Evolutionary conservation across 1,140 invertebrate species (phyloP), one percentile per base, ranked within the genome.

Genomic region (Cydia amplana): DNA sequence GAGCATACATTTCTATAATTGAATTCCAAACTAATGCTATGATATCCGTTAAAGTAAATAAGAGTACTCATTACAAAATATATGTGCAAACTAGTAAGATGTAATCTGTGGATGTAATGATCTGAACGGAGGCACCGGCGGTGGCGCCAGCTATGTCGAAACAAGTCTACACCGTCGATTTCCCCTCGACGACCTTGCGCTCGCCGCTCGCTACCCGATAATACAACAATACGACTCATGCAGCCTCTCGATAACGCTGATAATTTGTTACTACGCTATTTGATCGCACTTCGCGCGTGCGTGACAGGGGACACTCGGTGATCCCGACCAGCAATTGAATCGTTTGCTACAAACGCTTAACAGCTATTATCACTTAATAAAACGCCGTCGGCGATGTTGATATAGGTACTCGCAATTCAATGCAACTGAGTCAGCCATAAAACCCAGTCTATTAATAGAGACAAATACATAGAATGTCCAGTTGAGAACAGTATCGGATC

Each of bases 151-250:
- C 28, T 64, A 40, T 64, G 73, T 74, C 18, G 51, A 51, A 28
- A 74, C 51, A 60, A 63, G 23, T 40, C 46, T 1, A 18, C 63
- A 23, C n/a, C 67, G 46, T 46, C 85, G 85, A 87, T 91, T 91
- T 92, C 86, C 89, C 89, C 89, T 90, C 88, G 85, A 84, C 85
- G 91, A 90, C 91, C 91, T 92, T 91, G 90, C 74, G 77, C 82
- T 82, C 74, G 79, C 78, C 83, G 80, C 82, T 84, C 85, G 82
- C 79, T 79, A 78, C 79, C 75, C 84, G 84, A 85, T 88, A 91
- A 88, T 82, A 85, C 81, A 83, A 79, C 83, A 73, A 73, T 73
- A 86, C 83, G 80, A 80, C 83, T 84, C 80, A 84, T 82, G 83
- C 85, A 40, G 55, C 51, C 80, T 55, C 82, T 77, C 81, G 82